Base-by-base conservation (phyloP, 2,888 invertebrate species). In the Pyrgus malvae region DNA sequence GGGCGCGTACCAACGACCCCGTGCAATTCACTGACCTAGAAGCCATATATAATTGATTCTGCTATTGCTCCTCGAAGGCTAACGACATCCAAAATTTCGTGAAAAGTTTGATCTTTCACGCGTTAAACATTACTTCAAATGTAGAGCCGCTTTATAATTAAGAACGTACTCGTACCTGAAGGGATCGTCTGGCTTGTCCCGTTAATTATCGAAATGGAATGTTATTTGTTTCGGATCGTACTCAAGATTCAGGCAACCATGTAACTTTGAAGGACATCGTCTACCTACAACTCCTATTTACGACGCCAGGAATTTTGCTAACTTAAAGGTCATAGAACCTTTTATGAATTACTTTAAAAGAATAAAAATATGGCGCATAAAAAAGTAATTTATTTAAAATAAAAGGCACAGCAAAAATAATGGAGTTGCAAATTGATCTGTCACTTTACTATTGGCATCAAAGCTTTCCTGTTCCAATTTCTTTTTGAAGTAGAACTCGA, bases 11-110 rank as follows among this genome's bases (percentile, higher is more conserved):
- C 45, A 19, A 67, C 65, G 67, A 67, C 65, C 65, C 72, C 73
- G 71, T 77, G 78, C 74, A 83, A 82, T 80, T 80, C 84, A 71
- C 70, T 81, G 82, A 74, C 68, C 75, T 68, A 80, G 77, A 81
- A 80, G 75, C 74, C 71, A 77, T 76, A 76, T 82, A 78, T 83
- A 83, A 84, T 84, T 82, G 80, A 83, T 83, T 81, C 75, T 67
- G 69, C 69, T 73, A 58, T 76, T 77, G 76, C 74, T 72, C 71
- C 63, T 70, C 70, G 71, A 37, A 67, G 64, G 72, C 68, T 72
- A 72, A 74, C 74, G 70, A 74, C 71, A 64, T 66, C 60, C 61
- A 67, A 68, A 70, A 73, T 72, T 70, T 65, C 68, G 61, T 70
- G 65, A 74, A 71, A 74, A 71, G 67, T 75, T 72, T 71, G 66